Base-by-base conservation (phyloP, 2,113 vertebrate genomes). In the Lutjanus erythropterus region DNA sequence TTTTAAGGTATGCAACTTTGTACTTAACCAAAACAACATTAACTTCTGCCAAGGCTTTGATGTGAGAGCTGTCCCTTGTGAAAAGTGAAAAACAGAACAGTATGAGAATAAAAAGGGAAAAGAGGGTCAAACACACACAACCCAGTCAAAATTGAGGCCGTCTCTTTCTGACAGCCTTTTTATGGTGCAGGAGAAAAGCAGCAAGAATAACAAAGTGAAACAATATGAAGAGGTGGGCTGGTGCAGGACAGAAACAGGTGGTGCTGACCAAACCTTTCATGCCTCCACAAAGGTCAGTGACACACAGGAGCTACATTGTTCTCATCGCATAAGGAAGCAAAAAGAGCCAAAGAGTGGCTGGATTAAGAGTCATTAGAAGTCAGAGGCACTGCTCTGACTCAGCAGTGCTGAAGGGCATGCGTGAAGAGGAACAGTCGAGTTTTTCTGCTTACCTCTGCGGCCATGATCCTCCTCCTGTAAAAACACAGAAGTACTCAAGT, bases 391-490 rank as follows among this genome's bases (percentile, higher is more conserved):
- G 39, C 49, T 58, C 83, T 89, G 76, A 91, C 46, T 89, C 71
- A 82, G 79, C 88, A 82, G 14, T 19, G 67, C 33, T 65, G 65
- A 60, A 50, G 39, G 39, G 21, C 62, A 60, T 47, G 21, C 60
- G 71, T 65, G 25, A 78, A 46, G 44, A 67, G 56, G 19, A 77
- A 71, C 41, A 72, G 31, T 1, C 1, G 11, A 41, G n/a, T 73
- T 41, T 49, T 85, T 88, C n/a, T 81, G 85, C 94, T 94, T 93
- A 95, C 96, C 96, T 96, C 95, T 96, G 88, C 93, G 96, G 86
- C 96, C 96, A 89, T 95, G 95, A 84, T 98, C 97, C 95, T 99
- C 98, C 93, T 97, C 98, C 98, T 99, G 92, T 39, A 89, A 94
- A 93, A 92, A 89, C 62, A 86, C 25, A 89, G 41, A 81, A 80